A percentile compares a stretch with the other conserved stretches of the same genome.
These are phyloP conservation scores for Ochotona princeps DNA, from an alignment of 2,113 vertebrate genomes.

Conservation along the genomic window DNA sequence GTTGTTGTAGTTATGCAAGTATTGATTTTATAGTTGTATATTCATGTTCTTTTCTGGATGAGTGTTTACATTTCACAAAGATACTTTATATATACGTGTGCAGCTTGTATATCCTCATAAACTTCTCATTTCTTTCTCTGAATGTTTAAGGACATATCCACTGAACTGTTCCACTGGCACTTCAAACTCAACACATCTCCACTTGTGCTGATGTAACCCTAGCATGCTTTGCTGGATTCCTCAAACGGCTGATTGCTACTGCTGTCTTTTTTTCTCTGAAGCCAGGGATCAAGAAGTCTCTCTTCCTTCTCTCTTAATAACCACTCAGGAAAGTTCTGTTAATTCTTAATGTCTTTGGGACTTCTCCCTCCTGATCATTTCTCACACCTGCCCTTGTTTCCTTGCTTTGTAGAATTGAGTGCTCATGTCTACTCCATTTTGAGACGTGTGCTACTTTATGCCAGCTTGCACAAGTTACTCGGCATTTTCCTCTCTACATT, in stretches of 20 bases:
- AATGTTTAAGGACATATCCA: not conserved
- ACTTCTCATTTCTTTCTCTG: not conserved
- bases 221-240: not conserved
- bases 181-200: not conserved
- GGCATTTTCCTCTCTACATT: not conserved
- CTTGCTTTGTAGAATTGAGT: not conserved
- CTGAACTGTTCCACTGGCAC: accelerated
- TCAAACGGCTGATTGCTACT: not conserved
- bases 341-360: not conserved
- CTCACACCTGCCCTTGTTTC: not conserved
- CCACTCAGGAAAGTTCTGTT: not conserved
- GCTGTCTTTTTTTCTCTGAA: not conserved
- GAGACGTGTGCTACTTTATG: not conserved
- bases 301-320: not conserved
- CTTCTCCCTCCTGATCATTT: not conserved
- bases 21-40: not conserved
- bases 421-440: not conserved
- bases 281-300: not conserved
- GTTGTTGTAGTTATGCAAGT: not conserved
- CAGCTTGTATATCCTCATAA: not conserved
- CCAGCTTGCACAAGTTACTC: not conserved
- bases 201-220: not conserved
- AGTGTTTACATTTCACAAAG: not conserved
- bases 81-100: not conserved
- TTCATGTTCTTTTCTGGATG: not conserved